Evolutionary conservation across 2,113 vertebrate species (phyloP).

Genomic region (Sarotherodon lohbergeri): DNA sequence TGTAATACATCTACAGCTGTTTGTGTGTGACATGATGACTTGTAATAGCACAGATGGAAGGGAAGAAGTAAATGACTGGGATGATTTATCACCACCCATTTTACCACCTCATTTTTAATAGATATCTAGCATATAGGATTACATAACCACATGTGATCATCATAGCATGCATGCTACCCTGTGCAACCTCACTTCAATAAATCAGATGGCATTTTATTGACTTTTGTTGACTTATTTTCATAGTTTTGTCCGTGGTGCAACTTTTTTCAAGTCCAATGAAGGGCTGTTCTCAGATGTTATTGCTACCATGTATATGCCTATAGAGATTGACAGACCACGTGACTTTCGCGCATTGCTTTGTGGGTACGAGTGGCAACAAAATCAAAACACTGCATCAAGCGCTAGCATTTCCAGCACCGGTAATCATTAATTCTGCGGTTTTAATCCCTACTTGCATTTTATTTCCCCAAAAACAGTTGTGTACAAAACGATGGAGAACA

Average conservation of each 20-base stretch:
- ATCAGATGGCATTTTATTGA: background rate
- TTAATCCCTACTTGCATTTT: too few relatives aligned
- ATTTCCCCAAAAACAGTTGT: too few relatives aligned
- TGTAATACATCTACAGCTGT: constrained; percentile 8
- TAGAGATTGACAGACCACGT: too few relatives aligned
- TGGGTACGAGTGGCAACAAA: too few relatives aligned
- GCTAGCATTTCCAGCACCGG: too few relatives aligned
- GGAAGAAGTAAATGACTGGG: background rate
- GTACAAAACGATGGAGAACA: too few relatives aligned
- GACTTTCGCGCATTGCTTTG: too few relatives aligned
- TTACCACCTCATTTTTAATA: background rate
- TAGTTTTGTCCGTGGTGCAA: background rate
- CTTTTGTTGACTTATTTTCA: background rate
- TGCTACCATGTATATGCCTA: background rate
- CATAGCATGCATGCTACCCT: background rate
- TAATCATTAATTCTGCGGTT: too few relatives aligned
- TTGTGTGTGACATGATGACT: background rate
- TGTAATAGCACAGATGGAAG: background rate
- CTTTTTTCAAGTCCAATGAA: background rate
- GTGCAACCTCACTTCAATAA: background rate
- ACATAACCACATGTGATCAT: background rate
- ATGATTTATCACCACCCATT: background rate
- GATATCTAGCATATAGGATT: background rate
- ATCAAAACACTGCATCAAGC: too few relatives aligned
- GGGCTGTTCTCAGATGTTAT: background rate